Percentiles rank a stretch among this genome's conserved stretches.
phyloP scores from a whole-genome alignment of 2,888 invertebrate species.

The Pterobdella sp. region DNA sequence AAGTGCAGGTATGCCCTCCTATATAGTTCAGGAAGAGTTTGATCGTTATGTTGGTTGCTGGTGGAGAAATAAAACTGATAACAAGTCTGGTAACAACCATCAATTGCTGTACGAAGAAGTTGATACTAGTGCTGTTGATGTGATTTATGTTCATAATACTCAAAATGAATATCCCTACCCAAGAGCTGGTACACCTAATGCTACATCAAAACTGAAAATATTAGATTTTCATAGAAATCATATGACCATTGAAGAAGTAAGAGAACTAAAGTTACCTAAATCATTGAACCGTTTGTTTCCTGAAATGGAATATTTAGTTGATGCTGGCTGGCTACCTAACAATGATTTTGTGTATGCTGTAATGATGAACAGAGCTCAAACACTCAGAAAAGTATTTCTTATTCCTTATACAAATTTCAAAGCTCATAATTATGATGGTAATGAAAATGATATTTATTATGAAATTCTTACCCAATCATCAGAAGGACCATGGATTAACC shows the following conservation, averaged over 20 bases:
- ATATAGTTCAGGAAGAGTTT: conserved; percentile 97
- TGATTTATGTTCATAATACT: conserved; percentile 78
- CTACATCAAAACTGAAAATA: conserved; percentile 77
- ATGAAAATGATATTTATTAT: not conserved
- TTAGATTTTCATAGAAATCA: conserved; percentile 56
- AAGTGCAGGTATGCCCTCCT: conserved; percentile 84
- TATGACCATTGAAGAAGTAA: conserved; percentile 55
- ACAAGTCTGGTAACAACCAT: conserved; percentile 34
- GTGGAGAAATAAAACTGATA: conserved; percentile 71
- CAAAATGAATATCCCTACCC: conserved; percentile 65
- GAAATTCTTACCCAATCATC: not conserved
- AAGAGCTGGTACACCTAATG: conserved; percentile 64
- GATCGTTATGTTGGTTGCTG: conserved; percentile 90
- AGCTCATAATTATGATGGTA: not conserved
- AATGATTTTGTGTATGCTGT: conserved; percentile 79
- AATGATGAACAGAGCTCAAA: conserved; percentile 77
- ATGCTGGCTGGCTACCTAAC: conserved; percentile 90
- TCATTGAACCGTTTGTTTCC: conserved; percentile 63
- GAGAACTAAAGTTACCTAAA: conserved; percentile 40
- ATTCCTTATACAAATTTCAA: conserved; percentile 26
- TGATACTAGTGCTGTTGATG: conserved; percentile 71
- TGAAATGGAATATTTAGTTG: conserved; percentile 87
- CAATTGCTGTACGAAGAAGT: conserved; percentile 57
- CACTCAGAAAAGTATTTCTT: conserved; percentile 71
- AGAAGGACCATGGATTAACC: not conserved